A percentile compares a stretch with the other conserved stretches of the same genome.
Conservation (phyloP, 2,797 vertebrate species). For the Poeciliopsis turneri region DNA sequence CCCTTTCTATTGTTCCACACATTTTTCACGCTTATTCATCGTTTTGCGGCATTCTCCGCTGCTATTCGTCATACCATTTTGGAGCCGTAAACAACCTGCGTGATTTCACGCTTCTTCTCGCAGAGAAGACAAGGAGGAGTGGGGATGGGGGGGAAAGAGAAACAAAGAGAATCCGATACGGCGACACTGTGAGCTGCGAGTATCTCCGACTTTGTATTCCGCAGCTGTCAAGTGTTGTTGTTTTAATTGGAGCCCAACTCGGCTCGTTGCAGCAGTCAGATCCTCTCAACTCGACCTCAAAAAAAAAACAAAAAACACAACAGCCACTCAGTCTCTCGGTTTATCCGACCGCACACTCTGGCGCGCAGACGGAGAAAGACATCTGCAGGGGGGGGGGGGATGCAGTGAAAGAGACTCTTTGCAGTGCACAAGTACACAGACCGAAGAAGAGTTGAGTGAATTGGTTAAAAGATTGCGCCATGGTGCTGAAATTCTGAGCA, state of each 20-base stretch:
- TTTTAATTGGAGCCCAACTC: constrained; percentile 65
- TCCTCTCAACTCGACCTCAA: constrained; percentile 55
- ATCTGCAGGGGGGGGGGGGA: constrained; percentile 17
- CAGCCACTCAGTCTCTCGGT: constrained; percentile 31
- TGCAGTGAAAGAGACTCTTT: neutral
- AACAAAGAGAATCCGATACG: constrained; percentile 29
- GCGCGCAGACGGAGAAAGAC: neutral
- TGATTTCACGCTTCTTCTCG: constrained; percentile 9
- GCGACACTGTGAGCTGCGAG: constrained; percentile 37
- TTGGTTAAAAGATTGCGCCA: neutral
- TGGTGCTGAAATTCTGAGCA: neutral
- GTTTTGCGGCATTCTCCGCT: constrained; percentile 8
- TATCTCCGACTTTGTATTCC: constrained; percentile 46
- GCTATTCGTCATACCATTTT: neutral
- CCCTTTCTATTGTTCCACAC: constrained; percentile 2
- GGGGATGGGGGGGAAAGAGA: neutral
- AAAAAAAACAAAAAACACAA: constrained; percentile 22
- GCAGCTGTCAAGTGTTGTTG: constrained; percentile 60
- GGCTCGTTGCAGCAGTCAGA: constrained; percentile 45
- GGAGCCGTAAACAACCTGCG: neutral
- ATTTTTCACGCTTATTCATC: constrained; percentile 18
- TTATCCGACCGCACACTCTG: neutral
- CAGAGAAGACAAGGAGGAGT: constrained; percentile 10
- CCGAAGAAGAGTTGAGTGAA: neutral
- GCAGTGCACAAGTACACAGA: neutral